Evolutionary conservation across 1,140 invertebrate species (phyloP), one percentile per base, ranked within the genome.

Genomic region (Agraylea sexmaculata): DNA sequence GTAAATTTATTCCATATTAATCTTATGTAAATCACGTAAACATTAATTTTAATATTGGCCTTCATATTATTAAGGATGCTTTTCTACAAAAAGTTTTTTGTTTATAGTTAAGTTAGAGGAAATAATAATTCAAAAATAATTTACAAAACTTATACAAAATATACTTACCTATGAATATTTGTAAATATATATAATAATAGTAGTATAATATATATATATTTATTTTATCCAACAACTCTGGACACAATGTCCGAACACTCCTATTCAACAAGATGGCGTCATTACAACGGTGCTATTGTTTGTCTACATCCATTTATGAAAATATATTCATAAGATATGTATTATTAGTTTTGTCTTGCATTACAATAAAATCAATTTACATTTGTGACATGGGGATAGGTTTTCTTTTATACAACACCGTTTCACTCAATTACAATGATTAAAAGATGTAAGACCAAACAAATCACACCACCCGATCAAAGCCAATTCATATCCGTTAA

Each of bases 91-190:
- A 42, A 20, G 35, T 35, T 28, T 42, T 25, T 42, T 42, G 37
- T 12, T 22, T 36, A 22, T 23, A 23, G n/a, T 22, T 40, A 6
- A 36, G 7, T 19, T 31, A 31, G 30, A 21, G 32, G 20, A 21
- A 40, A 17, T 40, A 36, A 42, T 42, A 42, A 22, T 42, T 42
- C 18, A 37, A 42, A 42, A 42, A 41, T 41, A 41, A 41, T 41
- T 32, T 41, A 41, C 39, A 41, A 30, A 30, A 40, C 38, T 40
- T 40, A 40, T 41, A 41, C 22, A 41, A 40, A 40, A 42, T 37
- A 23, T 36, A 35, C 41, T 42, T 42, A 42, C n/a, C n/a, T n/a
- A n/a, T n/a, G n/a, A n/a, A n/a, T n/a, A n/a, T n/a, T n/a, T n/a
- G n/a, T n/a, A n/a, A n/a, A n/a, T n/a, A n/a, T n/a, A n/a, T n/a